phyloP scores from a whole-genome alignment of 2,797 vertebrate genomes.

The Ctenosaura bakeri region DNA sequence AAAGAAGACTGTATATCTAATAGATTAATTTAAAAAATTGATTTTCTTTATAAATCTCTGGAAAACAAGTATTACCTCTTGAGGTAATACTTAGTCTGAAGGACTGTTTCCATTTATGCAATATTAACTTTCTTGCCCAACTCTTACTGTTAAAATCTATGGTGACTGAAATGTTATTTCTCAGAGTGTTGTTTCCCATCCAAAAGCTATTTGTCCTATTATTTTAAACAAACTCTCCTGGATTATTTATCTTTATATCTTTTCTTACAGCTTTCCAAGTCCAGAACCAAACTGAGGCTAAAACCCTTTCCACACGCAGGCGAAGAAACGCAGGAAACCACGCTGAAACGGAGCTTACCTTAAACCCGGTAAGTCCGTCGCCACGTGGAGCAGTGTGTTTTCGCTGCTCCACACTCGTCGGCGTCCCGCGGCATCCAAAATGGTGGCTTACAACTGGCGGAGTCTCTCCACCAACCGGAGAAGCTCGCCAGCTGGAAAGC shows the following conservation, averaged over 20 bases:
- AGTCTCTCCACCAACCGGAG: too few relatives aligned
- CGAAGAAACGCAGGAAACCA: too few relatives aligned
- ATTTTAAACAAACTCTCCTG: slow-evolving; percentile 67
- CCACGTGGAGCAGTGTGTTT: too few relatives aligned
- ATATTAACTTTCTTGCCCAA: background rate
- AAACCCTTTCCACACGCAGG: too few relatives aligned
- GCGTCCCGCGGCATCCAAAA: too few relatives aligned
- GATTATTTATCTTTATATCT: slow-evolving; percentile 66
- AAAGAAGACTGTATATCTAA: background rate
- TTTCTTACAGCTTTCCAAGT: slow-evolving; percentile 60
- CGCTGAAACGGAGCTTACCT: too few relatives aligned
- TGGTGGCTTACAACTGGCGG: too few relatives aligned
- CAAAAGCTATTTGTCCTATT: slow-evolving; percentile 64
- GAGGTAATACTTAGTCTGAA: background rate
- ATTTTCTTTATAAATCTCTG: background rate
- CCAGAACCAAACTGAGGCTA: background rate
- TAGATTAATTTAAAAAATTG: background rate
- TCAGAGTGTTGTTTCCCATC: slow-evolving; percentile 51
- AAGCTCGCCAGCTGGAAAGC: too few relatives aligned
- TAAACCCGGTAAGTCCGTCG: too few relatives aligned
- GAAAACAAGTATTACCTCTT: background rate
- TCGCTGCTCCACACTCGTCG: too few relatives aligned
- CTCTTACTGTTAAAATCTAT: background rate
- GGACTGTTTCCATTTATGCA: background rate
- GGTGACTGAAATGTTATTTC: slow-evolving; percentile 46